Conservation (phyloP, 2,797 vertebrate species). For the Cynopterus sphinx region DNA sequence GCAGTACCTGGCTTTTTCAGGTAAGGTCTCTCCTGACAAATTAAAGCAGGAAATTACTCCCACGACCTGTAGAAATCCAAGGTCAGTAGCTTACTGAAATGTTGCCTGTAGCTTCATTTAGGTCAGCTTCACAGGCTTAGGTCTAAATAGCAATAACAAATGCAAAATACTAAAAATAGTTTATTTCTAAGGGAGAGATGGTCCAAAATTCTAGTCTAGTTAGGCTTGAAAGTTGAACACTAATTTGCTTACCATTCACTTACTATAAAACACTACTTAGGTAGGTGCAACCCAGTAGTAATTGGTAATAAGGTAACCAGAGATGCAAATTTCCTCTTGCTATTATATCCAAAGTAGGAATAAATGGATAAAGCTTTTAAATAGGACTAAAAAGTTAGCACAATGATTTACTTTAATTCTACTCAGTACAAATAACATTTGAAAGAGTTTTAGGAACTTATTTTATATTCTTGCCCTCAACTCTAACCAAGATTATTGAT, state of each 20-base stretch:
- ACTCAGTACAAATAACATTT: background rate
- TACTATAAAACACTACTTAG: background rate
- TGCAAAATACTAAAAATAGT: background rate
- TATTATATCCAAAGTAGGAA: background rate
- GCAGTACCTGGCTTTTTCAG: background rate
- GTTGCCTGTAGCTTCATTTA: background rate
- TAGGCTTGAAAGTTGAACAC: background rate
- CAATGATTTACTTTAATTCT: background rate
- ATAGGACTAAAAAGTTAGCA: background rate
- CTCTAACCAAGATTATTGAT: background rate
- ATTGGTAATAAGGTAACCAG: background rate
- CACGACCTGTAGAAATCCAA: background rate
- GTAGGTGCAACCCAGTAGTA: background rate
- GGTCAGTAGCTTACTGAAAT: background rate
- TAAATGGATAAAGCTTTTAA: background rate
- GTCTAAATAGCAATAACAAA: background rate
- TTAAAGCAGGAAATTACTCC: background rate
- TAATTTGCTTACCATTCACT: background rate
- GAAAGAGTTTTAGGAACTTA: background rate
- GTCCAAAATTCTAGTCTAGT: background rate
- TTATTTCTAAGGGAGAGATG: background rate
- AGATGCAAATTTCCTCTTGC: background rate
- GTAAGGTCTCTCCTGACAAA: conserved; percentile 27
- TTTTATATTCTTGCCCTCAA: background rate
- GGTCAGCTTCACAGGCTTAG: background rate